These are phyloP conservation scores for Neolamprologus caudopunctatus DNA, from an alignment of 2,113 vertebrate species.

Conservation along the genomic window DNA sequence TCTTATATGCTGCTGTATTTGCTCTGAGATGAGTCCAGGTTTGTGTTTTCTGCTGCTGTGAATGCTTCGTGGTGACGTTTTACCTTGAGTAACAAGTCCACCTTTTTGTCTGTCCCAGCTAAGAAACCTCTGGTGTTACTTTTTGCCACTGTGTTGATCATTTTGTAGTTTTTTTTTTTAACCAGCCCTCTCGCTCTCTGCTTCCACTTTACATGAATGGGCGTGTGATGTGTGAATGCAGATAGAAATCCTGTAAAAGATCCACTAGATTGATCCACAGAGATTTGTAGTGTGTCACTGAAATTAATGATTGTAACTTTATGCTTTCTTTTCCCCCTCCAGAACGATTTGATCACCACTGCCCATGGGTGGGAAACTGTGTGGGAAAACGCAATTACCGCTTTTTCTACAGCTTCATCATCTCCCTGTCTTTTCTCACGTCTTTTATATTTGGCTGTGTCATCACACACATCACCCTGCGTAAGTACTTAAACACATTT, in stretches of 20 bases:
- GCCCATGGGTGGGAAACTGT: constrained; percentile 98
- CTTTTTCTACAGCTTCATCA: constrained; percentile 94
- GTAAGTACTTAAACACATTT: constrained; percentile 42
- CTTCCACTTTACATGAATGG: background rate
- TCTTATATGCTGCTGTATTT: background rate
- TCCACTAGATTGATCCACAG: background rate
- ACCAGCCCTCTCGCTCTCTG: background rate
- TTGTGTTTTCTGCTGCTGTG: background rate
- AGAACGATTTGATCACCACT: constrained; percentile 97
- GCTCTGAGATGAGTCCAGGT: background rate
- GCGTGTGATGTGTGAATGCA: background rate
- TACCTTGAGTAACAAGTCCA: background rate
- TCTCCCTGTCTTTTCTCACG: constrained; percentile 94
- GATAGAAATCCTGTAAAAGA: background rate
- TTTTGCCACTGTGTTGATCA: background rate
- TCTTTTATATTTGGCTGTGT: constrained; percentile 96
- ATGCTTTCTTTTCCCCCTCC: background rate
- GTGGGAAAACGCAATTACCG: constrained; percentile 95
- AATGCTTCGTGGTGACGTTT: background rate
- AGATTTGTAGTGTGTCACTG: background rate
- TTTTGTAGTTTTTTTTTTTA: background rate
- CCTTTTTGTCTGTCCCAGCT: too few relatives aligned
- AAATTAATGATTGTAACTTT: background rate
- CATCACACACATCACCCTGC: constrained; percentile 87
- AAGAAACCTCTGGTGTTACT: background rate